A percentile compares a stretch with the other conserved stretches of the same genome.
Conservation (phyloP, 2,888 invertebrate species). For the Drosophila pegasa region DNA sequence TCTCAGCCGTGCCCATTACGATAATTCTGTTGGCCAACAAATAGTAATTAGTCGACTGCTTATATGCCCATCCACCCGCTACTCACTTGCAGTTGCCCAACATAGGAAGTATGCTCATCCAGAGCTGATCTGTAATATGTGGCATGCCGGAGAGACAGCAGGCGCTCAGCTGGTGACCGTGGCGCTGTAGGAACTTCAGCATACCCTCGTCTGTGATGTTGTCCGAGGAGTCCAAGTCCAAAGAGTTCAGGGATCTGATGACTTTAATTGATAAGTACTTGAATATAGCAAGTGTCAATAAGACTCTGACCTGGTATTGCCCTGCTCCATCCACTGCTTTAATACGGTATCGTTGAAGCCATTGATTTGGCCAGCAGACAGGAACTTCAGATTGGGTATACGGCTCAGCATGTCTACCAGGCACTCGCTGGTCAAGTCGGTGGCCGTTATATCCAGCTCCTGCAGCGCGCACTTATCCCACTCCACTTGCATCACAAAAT, state of each 20-base stretch:
- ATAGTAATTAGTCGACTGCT: background rate
- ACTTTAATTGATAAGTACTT: background rate
- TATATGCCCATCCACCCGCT: fast-evolving
- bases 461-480: conserved; percentile 98
- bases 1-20: conserved; percentile 98
- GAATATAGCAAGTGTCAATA: background rate
- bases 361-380: conserved; percentile 98
- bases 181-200: conserved; percentile 94
- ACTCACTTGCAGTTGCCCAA: conserved; percentile 95
- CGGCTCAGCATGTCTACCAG: conserved; percentile 96
- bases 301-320: conserved; percentile 87
- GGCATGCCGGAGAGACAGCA: conserved; percentile 97
- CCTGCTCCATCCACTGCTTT: conserved; percentile 95
- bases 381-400: conserved; percentile 93
- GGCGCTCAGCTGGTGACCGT: conserved; percentile 95
- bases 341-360: conserved; percentile 98
- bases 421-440: conserved; percentile 97
- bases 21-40: conserved; percentile 89
- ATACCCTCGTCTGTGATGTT: conserved; percentile 97
- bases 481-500: conserved; percentile 97
- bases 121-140: conserved; percentile 98
- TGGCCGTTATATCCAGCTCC: conserved; percentile 98
- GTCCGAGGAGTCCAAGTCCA: conserved; percentile 98
- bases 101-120: conserved; percentile 97
- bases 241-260: conserved; percentile 90